phyloP scores from a whole-genome alignment of 2,113 vertebrate species.

The Todiramphus saurophagus region DNA sequence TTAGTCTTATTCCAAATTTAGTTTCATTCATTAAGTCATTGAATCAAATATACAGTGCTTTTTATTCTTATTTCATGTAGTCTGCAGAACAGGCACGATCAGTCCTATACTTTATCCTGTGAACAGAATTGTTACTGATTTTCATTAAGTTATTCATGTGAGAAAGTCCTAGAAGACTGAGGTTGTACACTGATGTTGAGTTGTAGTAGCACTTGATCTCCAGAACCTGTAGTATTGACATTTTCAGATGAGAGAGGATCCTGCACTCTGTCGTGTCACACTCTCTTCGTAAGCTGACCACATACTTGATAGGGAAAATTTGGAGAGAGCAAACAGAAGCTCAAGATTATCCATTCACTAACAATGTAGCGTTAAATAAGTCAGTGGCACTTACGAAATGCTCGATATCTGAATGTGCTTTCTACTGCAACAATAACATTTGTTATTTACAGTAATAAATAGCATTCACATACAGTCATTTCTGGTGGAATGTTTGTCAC shows the following conservation, averaged over 20 bases:
- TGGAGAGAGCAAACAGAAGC: background rate
- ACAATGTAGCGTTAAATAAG: background rate
- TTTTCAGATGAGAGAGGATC: background rate
- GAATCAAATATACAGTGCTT: background rate
- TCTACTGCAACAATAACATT: background rate
- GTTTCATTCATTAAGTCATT: background rate
- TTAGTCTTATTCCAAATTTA: background rate
- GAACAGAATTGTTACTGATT: background rate
- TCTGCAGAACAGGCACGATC: background rate
- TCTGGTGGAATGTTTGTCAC: background rate
- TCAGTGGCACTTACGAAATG: background rate
- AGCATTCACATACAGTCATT: background rate
- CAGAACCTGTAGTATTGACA: background rate
- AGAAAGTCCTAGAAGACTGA: background rate
- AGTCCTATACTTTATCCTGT: background rate
- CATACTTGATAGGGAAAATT: background rate
- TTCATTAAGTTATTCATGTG: background rate
- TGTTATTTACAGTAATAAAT: background rate
- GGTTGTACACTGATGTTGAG: background rate
- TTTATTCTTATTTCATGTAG: background rate
- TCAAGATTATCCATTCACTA: background rate
- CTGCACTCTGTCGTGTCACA: background rate
- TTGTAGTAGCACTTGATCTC: background rate
- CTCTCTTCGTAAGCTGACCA: background rate
- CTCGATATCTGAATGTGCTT: background rate